phyloP scores from a whole-genome alignment of 2,113 vertebrate species.

The Dromiciops gliroides region DNA sequence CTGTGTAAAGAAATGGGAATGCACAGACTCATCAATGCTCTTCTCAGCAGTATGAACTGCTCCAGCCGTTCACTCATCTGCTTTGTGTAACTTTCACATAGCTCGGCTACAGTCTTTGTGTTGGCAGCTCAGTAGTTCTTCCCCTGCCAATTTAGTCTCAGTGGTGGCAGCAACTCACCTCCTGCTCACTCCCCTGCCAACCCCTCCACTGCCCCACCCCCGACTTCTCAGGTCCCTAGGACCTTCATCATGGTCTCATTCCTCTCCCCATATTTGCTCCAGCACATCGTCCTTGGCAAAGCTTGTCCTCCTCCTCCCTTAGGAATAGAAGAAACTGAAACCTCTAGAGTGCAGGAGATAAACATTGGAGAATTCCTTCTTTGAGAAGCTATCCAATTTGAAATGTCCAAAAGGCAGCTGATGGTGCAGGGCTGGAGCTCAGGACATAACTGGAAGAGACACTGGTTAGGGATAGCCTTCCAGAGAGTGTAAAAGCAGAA shows the following conservation, averaged over 20 bases:
- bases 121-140: background rate
- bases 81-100: background rate
- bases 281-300: background rate
- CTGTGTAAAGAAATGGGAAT: background rate
- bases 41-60: background rate
- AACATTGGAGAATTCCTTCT: background rate
- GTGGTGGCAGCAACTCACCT: background rate
- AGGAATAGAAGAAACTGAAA: background rate
- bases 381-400: background rate
- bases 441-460: background rate
- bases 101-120: background rate
- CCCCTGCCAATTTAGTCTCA: background rate
- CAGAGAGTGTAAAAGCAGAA: background rate
- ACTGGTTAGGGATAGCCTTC: background rate
- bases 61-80: background rate
- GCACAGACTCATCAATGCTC: background rate
- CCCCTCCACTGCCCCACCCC: background rate
- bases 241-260: background rate
- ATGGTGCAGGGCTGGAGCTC: background rate
- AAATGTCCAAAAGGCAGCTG: background rate
- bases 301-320: background rate
- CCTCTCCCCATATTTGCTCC: background rate
- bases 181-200: background rate
- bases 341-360: background rate
- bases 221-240: background rate